Conservation (phyloP, 2,888 invertebrate genomes). For the Nomada ferruginata region DNA sequence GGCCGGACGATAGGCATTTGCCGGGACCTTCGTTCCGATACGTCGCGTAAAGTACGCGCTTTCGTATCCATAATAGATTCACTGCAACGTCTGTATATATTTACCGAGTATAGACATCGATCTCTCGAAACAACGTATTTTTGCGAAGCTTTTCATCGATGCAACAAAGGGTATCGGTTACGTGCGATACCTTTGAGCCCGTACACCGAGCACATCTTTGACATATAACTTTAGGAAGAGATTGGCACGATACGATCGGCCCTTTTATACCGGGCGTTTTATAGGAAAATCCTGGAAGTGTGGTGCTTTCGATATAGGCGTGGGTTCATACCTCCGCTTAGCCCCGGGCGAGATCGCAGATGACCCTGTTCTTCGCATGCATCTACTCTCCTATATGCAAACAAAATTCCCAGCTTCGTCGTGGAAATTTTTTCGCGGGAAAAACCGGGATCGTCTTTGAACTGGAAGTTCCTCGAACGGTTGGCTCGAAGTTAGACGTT, state of each 20-base stretch:
- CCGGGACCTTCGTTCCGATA: neutral
- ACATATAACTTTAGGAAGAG: constrained; percentile 48
- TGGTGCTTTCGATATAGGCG: constrained; percentile 30
- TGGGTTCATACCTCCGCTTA: constrained; percentile 41
- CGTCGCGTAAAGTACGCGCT: neutral
- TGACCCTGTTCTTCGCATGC: constrained; percentile 48
- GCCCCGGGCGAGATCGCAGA: constrained; percentile 48
- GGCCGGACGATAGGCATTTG: constrained; percentile 41
- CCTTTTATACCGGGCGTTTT: constrained; percentile 57
- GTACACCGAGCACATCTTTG: constrained; percentile 29
- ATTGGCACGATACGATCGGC: constrained; percentile 54
- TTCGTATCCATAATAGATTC: neutral
- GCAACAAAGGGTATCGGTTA: constrained; percentile 4
- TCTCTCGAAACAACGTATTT: neutral
- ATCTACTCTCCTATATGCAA: constrained; percentile 31
- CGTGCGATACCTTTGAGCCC: constrained; percentile 11
- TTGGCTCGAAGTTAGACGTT: constrained; percentile 11
- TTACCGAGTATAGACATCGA: too few relatives aligned
- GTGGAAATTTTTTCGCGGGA: constrained; percentile 11
- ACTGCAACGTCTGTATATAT: too few relatives aligned
- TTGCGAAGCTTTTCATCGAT: constrained; percentile 7
- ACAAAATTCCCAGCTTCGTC: constrained; percentile 32
- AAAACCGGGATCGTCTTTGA: neutral
- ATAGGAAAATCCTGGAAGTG: constrained; percentile 40
- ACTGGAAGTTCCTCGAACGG: neutral